Percentiles rank a stretch among this genome's conserved stretches.
Evolutionary conservation across 2,888 invertebrate genomes (phyloP).

Genomic region (Deilephila porcellus): DNA sequence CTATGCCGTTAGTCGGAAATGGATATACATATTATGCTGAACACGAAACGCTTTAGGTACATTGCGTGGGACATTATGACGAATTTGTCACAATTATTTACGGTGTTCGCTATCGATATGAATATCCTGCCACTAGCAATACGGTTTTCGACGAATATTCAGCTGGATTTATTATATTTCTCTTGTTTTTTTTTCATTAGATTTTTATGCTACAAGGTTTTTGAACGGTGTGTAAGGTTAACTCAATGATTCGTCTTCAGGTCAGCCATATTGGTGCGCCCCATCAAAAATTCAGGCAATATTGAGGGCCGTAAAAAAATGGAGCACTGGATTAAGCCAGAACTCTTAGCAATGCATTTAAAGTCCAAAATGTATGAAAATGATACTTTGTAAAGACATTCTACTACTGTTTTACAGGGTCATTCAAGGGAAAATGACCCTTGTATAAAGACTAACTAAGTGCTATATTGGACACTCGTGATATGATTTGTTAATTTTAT

Average conservation of each 20-base stretch:
- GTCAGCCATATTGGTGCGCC: background rate
- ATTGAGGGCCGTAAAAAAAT: background rate
- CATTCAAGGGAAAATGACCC: background rate
- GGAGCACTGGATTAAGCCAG: constrained; percentile 4
- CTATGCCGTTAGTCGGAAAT: too few relatives aligned
- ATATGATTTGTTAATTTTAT: background rate
- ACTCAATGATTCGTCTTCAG: constrained; percentile 11
- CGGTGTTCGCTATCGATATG: too few relatives aligned
- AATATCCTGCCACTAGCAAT: too few relatives aligned
- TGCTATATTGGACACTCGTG: background rate
- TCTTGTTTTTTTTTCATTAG: background rate
- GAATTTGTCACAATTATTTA: too few relatives aligned
- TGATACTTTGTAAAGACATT: background rate
- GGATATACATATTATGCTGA: too few relatives aligned
- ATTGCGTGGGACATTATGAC: too few relatives aligned
- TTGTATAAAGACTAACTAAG: background rate
- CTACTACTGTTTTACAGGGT: background rate
- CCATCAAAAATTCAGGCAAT: background rate
- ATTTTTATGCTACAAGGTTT: background rate
- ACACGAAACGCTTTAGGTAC: too few relatives aligned
- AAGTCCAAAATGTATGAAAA: background rate
- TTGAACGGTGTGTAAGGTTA: background rate
- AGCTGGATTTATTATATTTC: too few relatives aligned
- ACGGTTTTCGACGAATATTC: too few relatives aligned
- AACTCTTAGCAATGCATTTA: background rate